phyloP scores from a whole-genome alignment of 2,113 vertebrate genomes.

The Alexandromys fortis region DNA sequence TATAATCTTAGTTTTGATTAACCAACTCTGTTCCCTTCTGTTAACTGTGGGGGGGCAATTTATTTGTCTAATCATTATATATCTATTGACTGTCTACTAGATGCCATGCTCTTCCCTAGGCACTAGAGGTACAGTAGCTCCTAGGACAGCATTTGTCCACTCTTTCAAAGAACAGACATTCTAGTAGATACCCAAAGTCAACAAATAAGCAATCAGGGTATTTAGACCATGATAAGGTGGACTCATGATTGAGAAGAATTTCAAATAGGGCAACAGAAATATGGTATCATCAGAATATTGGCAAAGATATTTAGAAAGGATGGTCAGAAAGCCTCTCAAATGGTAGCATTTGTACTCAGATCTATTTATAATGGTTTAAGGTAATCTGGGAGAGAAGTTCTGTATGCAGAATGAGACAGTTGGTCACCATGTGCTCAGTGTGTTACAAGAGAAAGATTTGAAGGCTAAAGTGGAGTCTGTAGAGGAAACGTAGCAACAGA shows the following conservation, averaged over 20 bases:
- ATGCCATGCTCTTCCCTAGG: neutral
- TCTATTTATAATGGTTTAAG: neutral
- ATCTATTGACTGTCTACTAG: neutral
- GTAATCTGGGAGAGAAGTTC: neutral
- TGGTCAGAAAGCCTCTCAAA: neutral
- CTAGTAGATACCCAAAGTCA: constrained; percentile 18
- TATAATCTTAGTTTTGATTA: neutral
- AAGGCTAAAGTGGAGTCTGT: neutral
- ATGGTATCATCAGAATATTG: neutral
- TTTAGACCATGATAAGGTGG: neutral
- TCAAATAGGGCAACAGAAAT: neutral
- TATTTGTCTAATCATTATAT: neutral
- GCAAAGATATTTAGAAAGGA: neutral
- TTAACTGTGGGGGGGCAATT: neutral
- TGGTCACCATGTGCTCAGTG: neutral
- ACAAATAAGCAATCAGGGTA: neutral
- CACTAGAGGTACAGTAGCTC: neutral
- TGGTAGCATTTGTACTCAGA: neutral
- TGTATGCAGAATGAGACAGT: neutral
- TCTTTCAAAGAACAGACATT: neutral
- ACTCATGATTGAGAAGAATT: neutral
- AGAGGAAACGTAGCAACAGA: neutral
- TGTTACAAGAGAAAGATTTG: neutral
- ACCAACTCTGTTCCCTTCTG: fast-evolving
- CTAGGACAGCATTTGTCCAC: neutral